Conservation (phyloP, 2,888 invertebrate species). For the Cotesia congregata region DNA sequence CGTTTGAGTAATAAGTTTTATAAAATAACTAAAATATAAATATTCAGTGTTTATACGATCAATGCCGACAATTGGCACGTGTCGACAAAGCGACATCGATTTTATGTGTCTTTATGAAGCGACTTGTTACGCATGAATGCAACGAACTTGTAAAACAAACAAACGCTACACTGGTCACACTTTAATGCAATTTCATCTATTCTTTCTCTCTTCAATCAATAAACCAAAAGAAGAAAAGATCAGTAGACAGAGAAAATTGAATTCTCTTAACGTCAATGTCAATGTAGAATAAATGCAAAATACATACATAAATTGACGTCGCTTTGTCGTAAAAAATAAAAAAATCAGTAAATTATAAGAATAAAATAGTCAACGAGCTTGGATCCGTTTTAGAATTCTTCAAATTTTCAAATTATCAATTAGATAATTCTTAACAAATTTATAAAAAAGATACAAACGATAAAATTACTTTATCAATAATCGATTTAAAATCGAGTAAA, state of each 20-base stretch:
- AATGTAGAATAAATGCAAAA: background rate
- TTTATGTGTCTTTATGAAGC: slow-evolving; percentile 32
- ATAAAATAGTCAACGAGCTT: slow-evolving; percentile 49
- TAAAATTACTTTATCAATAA: background rate
- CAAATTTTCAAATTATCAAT: slow-evolving; percentile 4
- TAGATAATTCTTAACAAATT: background rate
- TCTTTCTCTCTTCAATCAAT: slow-evolving; percentile 19
- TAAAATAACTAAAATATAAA: slow-evolving; percentile 16
- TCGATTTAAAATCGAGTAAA: background rate
- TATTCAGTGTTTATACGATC: slow-evolving; percentile 44
- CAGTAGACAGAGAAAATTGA: slow-evolving; percentile 24
- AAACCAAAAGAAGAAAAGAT: slow-evolving; percentile 14
- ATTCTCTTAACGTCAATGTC: background rate
- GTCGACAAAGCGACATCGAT: slow-evolving; percentile 46
- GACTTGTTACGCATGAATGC: slow-evolving; percentile 29
- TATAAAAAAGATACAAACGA: background rate
- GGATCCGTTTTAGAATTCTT: slow-evolving; percentile 25
- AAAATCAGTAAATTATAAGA: slow-evolving; percentile 40
- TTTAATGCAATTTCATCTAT: background rate
- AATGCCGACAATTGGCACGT: slow-evolving; percentile 43
- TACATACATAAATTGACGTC: slow-evolving; percentile 36
- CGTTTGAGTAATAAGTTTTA: background rate
- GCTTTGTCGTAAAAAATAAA: slow-evolving; percentile 35
- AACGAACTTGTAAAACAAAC: slow-evolving; percentile 8
- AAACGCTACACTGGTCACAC: background rate